phyloP scores from a whole-genome alignment of 2,113 vertebrate species.

The Microtus richardsoni region DNA sequence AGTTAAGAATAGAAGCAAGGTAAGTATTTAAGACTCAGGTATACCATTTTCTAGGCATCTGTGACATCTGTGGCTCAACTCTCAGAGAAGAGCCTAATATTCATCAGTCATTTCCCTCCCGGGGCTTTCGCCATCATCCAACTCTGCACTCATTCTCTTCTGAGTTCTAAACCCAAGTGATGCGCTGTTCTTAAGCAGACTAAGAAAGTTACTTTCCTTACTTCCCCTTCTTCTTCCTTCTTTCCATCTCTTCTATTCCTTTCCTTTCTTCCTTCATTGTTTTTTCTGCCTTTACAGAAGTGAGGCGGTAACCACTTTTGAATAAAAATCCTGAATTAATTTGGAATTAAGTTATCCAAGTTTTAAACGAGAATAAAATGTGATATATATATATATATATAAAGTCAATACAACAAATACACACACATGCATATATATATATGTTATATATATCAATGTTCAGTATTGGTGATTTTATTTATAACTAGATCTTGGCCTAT shows the following conservation, averaged over 20 bases:
- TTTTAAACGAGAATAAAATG: background rate
- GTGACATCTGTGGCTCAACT: background rate
- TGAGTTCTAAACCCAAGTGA: background rate
- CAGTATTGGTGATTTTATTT: background rate
- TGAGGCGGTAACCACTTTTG: background rate
- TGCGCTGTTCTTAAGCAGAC: background rate
- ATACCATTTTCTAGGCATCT: background rate
- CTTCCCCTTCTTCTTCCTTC: fast-evolving
- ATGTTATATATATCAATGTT: background rate
- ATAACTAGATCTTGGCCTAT: background rate
- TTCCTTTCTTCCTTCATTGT: background rate
- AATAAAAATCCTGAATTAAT: background rate
- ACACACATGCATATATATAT: too few relatives aligned
- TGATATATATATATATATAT: background rate
- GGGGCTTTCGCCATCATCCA: background rate
- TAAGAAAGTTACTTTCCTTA: background rate
- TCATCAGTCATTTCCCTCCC: fast-evolving
- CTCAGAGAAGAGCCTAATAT: background rate
- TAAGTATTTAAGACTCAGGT: background rate
- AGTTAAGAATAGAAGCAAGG: background rate
- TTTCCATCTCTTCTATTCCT: fast-evolving
- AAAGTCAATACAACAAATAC: background rate
- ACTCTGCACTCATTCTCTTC: background rate
- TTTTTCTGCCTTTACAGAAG: background rate
- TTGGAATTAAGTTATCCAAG: background rate